Conservation (phyloP, 2,888 invertebrate species). For the Eupithecia abbreviata region DNA sequence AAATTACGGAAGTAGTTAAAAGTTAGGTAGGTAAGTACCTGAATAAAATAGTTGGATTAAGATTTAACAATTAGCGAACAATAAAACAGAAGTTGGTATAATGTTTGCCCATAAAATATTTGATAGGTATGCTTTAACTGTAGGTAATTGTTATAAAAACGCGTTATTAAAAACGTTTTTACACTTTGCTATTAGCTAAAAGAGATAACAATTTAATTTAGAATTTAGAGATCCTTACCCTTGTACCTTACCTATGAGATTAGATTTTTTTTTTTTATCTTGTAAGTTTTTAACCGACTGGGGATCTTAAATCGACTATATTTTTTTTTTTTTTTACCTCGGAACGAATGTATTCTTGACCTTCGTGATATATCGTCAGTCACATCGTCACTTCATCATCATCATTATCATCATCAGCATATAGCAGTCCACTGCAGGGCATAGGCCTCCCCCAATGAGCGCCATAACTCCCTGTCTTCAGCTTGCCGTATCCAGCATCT, state of each 20-base stretch:
- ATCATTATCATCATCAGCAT: too few relatives aligned
- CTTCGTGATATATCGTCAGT: background rate
- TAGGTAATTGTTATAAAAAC: conserved; percentile 54
- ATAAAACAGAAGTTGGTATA: conserved; percentile 6
- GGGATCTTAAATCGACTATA: too few relatives aligned
- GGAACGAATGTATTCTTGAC: too few relatives aligned
- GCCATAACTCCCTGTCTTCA: too few relatives aligned
- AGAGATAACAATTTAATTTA: conserved; percentile 56
- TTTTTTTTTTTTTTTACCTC: too few relatives aligned
- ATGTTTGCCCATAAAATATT: conserved; percentile 43
- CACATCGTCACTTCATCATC: background rate
- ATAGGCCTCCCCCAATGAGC: too few relatives aligned
- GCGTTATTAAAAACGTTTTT: conserved; percentile 57
- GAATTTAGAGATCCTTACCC: background rate
- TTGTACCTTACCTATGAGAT: background rate
- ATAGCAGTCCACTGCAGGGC: too few relatives aligned
- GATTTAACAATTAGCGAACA: conserved; percentile 1
- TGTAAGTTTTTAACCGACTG: too few relatives aligned
- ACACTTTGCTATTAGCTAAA: conserved; percentile 57
- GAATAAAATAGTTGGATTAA: background rate
- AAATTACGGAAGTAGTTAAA: background rate
- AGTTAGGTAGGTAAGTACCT: background rate
- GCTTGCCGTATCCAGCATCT: too few relatives aligned
- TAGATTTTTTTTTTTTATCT: background rate
- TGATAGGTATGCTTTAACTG: conserved; percentile 52